A percentile compares a stretch with the other conserved stretches of the same genome.
Conservation (phyloP, 2,797 vertebrate genomes). For the Anniella stebbinsi region DNA sequence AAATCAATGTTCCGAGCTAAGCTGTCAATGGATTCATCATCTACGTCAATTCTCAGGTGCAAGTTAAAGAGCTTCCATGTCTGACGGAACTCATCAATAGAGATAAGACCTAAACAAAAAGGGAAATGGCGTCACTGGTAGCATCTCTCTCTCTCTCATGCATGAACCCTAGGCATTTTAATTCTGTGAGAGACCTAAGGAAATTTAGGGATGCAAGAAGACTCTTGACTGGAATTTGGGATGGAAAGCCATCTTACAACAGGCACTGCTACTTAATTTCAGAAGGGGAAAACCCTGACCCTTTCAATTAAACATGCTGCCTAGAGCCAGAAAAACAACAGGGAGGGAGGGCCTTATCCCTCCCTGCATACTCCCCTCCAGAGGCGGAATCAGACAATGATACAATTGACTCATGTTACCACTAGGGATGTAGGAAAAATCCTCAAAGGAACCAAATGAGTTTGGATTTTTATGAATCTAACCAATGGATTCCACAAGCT, state of each 20-base stretch:
- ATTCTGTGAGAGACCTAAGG: neutral
- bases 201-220: neutral
- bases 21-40: conserved; percentile 86
- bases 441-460: too few relatives aligned
- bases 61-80: conserved; percentile 93
- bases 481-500: too few relatives aligned
- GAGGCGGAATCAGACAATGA: neutral
- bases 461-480: too few relatives aligned
- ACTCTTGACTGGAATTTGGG: neutral
- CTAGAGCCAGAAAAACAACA: neutral
- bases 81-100: conserved; percentile 91
- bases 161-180: neutral
- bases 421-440: too few relatives aligned
- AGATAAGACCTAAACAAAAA: conserved; percentile 89
- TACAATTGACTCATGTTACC: neutral
- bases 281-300: neutral
- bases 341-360: neutral
- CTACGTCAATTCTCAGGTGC: conserved; percentile 84
- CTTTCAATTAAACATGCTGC: neutral
- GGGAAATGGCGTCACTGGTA: neutral
- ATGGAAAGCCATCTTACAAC: neutral
- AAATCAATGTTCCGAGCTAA: conserved; percentile 91
- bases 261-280: neutral
- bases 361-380: neutral
- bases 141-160: too few relatives aligned